These are phyloP conservation scores for Drosophila sordidula DNA, from an alignment of 2,888 invertebrate genomes.

Conservation along the genomic window DNA sequence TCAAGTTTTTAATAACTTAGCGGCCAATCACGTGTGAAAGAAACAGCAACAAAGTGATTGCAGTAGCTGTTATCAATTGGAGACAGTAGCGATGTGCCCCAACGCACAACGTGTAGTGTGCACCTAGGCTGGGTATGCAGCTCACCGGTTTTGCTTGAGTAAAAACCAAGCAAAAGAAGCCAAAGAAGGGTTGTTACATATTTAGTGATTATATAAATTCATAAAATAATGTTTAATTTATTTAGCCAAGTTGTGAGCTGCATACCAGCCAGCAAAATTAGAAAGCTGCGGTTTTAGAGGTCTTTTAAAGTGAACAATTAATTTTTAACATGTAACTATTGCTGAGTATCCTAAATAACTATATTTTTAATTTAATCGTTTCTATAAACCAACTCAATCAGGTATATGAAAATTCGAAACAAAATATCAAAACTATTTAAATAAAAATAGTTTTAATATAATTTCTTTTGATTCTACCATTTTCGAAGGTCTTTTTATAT, in stretches of 20 bases:
- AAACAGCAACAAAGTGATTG: constrained; percentile 16
- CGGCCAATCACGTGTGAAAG: constrained; percentile 40
- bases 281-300: neutral
- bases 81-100: constrained; percentile 6
- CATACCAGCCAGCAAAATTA: neutral
- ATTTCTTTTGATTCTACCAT: too few relatives aligned
- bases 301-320: too few relatives aligned
- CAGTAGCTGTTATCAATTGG: constrained; percentile 25
- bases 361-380: too few relatives aligned
- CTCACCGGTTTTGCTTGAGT: neutral
- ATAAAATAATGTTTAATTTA: too few relatives aligned
- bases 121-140: constrained; percentile 4
- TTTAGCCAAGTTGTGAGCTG: neutral
- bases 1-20: constrained; percentile 10
- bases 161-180: neutral
- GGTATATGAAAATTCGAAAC: too few relatives aligned
- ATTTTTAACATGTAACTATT: too few relatives aligned
- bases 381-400: too few relatives aligned
- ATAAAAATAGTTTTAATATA: too few relatives aligned
- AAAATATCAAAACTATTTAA: too few relatives aligned
- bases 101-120: constrained; percentile 9
- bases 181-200: too few relatives aligned
- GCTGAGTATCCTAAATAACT: constrained; percentile 5
- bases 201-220: too few relatives aligned
- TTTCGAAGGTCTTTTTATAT: too few relatives aligned